Evolutionary conservation across 2,888 invertebrate genomes (phyloP).

Genomic region (Drosophila niveifrons): DNA sequence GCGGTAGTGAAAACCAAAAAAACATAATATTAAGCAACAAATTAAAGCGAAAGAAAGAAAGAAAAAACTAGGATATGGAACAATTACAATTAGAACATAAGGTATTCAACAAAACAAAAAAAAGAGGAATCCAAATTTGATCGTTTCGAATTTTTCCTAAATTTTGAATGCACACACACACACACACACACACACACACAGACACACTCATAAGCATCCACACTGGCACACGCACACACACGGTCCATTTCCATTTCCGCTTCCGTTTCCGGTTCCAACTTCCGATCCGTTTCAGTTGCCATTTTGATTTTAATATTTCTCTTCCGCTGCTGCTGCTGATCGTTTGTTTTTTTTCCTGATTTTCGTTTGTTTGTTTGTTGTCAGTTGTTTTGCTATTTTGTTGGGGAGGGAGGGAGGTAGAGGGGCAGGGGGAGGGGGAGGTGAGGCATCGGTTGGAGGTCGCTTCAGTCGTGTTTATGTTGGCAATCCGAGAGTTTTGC

Average conservation of each 20-base stretch:
- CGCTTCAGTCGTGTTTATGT: conserved; percentile 65
- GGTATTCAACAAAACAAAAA: conserved; percentile 22
- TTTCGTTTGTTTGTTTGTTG: neutral
- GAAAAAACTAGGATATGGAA: conserved; percentile 5
- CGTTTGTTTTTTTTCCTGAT: neutral
- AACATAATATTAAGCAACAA: neutral
- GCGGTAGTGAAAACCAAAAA: neutral
- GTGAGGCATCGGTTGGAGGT: neutral
- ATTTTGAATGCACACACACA: conserved; percentile 23
- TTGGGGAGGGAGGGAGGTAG: neutral
- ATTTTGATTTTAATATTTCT: conserved; percentile 5
- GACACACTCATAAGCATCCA: too few species aligned
- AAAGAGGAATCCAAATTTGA: conserved; percentile 7
- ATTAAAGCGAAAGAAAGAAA: neutral
- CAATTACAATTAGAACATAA: conserved; percentile 2
- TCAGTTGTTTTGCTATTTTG: neutral
- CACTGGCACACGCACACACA: neutral
- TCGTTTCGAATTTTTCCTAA: conserved; percentile 25
- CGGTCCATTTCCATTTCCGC: neutral
- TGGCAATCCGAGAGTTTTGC: conserved; percentile 93
- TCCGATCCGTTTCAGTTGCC: neutral
- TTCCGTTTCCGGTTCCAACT: neutral
- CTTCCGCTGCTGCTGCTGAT: neutral
- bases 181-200: conserved; percentile 5
- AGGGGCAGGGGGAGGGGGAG: conserved; percentile 4